Evolutionary conservation across 2,113 vertebrate genomes (phyloP).

Genomic region (Cephalophus harveyi): DNA sequence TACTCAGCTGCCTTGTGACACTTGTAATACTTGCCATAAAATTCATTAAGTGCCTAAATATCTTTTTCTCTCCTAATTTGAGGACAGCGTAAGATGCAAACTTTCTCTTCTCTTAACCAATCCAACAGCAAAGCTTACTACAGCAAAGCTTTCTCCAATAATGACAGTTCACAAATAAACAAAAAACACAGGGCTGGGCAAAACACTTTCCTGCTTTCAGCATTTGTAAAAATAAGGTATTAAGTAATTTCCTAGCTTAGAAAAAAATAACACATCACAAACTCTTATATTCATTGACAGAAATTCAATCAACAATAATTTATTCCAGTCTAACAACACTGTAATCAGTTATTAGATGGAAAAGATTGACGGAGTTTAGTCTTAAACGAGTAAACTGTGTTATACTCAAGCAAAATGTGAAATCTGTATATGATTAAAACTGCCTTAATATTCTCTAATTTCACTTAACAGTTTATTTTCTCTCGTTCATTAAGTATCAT

Average conservation of each 20-base stretch:
- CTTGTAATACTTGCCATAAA: background rate
- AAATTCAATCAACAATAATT: background rate
- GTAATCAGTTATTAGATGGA: background rate
- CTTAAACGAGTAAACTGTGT: background rate
- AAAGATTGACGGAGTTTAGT: background rate
- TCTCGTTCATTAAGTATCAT: background rate
- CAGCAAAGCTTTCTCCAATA: background rate
- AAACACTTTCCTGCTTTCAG: background rate
- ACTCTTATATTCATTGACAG: background rate
- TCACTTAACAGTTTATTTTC: background rate
- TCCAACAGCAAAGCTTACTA: background rate
- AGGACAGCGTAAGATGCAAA: background rate
- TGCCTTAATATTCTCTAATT: background rate
- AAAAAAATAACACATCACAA: background rate
- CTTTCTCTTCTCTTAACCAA: slow-evolving; percentile 15
- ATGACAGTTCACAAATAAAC: background rate
- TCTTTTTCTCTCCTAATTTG: background rate
- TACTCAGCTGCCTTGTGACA: background rate
- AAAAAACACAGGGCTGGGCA: background rate
- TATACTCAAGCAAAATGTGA: background rate
- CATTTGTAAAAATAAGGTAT: background rate
- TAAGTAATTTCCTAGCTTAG: background rate
- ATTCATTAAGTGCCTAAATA: background rate
- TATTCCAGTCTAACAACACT: background rate
- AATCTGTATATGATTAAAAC: background rate